Evolutionary conservation across 2,113 vertebrate species (phyloP).

Genomic region (Oceanites oceanicus): DNA sequence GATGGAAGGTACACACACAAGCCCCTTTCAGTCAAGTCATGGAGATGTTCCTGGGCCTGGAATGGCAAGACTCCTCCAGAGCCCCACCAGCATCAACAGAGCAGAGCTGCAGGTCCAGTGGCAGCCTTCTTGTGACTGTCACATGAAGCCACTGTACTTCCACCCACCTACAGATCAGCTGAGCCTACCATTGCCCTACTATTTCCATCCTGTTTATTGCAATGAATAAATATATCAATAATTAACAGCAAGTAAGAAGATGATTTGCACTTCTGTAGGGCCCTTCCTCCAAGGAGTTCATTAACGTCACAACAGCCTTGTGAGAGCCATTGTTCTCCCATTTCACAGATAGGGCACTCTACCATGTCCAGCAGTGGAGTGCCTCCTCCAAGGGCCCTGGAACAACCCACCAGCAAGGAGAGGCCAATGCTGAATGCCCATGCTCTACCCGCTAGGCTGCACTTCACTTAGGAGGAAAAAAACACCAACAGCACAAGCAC

Average conservation of each 20-base stretch:
- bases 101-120: neutral
- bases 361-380: neutral
- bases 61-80: neutral
- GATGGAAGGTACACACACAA: neutral
- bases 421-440: neutral
- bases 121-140: neutral
- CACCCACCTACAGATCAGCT: neutral
- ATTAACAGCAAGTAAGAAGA: conserved; percentile 3
- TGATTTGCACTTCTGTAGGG: conserved; percentile 33
- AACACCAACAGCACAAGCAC: neutral
- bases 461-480: neutral
- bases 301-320: neutral
- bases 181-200: neutral
- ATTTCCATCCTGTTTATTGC: neutral
- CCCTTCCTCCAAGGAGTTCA: conserved; percentile 2
- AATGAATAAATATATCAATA: neutral
- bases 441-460: neutral
- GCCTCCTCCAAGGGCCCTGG: neutral
- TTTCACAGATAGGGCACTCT: neutral
- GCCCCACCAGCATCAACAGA: neutral
- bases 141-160: neutral
- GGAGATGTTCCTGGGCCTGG: neutral
- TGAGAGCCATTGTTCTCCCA: neutral
- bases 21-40: neutral
- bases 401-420: neutral